phyloP scores from a whole-genome alignment of 1,140 invertebrate genomes.

The Lepidotrigona ventralis region DNA sequence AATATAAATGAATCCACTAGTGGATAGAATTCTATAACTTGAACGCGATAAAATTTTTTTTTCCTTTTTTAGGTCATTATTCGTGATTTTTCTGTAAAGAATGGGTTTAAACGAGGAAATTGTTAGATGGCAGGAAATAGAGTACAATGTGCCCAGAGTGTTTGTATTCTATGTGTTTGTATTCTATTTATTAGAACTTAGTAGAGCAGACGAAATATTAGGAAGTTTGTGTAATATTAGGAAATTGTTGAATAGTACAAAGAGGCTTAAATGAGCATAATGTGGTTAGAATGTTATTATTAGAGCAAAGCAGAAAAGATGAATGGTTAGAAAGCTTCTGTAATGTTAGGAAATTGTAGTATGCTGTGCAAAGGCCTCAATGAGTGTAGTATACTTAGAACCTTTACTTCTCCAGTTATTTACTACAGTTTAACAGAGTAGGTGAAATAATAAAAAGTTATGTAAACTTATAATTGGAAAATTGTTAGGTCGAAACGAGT shows the following conservation, averaged over 20 bases:
- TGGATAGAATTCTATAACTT: slow-evolving; percentile 2
- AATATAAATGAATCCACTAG: not conserved
- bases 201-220: not conserved
- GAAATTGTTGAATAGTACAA: not conserved
- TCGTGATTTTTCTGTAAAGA: not conserved
- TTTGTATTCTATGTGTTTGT: not conserved
- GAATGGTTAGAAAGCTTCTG: not conserved
- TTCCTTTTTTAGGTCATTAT: not conserved
- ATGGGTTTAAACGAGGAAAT: not conserved
- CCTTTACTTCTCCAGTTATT: not conserved
- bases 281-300: not conserved
- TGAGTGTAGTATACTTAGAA: not conserved
- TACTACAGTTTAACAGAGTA: not conserved
- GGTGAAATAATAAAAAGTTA: not conserved
- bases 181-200: not conserved
- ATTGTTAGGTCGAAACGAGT: not conserved
- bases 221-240: not conserved
- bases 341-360: not conserved
- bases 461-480: not conserved
- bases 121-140: not conserved
- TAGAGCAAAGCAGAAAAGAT: not conserved
- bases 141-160: not conserved
- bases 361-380: not conserved
- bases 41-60: not conserved
- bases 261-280: not conserved